Evolutionary conservation across 2,888 invertebrate genomes (phyloP).

Genomic region (Cepaea hortensis): DNA sequence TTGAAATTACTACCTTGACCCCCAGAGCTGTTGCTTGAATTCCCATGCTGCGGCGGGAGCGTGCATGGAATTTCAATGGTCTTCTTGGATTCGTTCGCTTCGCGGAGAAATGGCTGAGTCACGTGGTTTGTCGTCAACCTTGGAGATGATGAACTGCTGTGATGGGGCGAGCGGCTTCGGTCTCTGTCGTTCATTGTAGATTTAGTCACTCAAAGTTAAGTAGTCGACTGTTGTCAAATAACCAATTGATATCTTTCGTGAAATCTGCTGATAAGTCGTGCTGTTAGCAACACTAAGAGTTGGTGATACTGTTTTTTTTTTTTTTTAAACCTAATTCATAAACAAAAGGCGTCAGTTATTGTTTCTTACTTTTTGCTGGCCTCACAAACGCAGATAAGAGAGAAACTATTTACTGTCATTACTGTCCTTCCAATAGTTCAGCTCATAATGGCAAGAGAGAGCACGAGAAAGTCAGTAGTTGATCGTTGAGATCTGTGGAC

Average conservation of each 20-base stretch:
- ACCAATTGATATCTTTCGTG: not conserved
- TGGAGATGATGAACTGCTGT: conserved; percentile 4
- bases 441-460: too few relatives aligned
- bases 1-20: conserved; percentile 16
- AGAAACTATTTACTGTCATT: too few relatives aligned
- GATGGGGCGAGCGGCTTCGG: conserved; percentile 15
- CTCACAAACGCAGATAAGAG: too few relatives aligned
- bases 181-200: conserved; percentile 19
- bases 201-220: not conserved
- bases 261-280: not conserved
- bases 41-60: conserved; percentile 1
- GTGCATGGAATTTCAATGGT: conserved; percentile 47
- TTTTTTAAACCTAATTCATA: too few relatives aligned
- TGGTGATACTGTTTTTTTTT: too few relatives aligned
- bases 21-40: not conserved
- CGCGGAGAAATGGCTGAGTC: conserved; percentile 14
- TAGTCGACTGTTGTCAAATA: not conserved
- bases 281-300: too few relatives aligned
- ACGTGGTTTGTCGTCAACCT: not conserved
- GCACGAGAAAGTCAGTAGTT: too few relatives aligned
- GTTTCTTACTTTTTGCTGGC: too few relatives aligned
- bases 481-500: too few relatives aligned
- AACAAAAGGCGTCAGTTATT: too few relatives aligned
- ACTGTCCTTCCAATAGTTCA: too few relatives aligned
- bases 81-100: conserved; percentile 20